phyloP scores from a whole-genome alignment of 2,888 invertebrate species.

The Idaea straminata region DNA sequence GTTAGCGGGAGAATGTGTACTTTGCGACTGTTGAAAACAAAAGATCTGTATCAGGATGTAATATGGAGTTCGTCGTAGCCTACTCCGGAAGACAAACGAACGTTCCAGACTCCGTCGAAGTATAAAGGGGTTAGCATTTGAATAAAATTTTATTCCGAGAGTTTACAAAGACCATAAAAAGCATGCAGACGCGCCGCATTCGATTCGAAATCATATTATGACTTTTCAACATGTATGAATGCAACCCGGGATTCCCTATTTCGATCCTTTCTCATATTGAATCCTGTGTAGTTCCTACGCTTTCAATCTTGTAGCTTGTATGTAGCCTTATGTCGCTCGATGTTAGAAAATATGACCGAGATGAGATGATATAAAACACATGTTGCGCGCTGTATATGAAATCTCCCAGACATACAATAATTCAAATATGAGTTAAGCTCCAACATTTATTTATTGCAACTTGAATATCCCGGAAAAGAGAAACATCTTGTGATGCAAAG shows the following conservation, averaged over 20 bases:
- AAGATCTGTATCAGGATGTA: constrained; percentile 14
- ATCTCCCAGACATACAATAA: constrained; percentile 58
- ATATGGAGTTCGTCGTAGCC: constrained; percentile 12
- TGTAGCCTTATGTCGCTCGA: constrained; percentile 49
- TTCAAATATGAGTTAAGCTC: constrained; percentile 67
- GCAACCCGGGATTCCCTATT: constrained; percentile 62
- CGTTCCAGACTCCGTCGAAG: constrained; percentile 35
- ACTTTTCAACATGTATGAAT: constrained; percentile 71
- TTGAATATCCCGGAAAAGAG: constrained; percentile 32
- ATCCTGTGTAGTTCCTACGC: constrained; percentile 60
- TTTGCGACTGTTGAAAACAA: constrained; percentile 5
- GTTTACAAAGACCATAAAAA: constrained; percentile 58
- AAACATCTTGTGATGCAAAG: constrained; percentile 3
- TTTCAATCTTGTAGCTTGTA: constrained; percentile 61
- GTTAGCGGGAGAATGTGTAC: constrained; percentile 1
- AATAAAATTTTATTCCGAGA: constrained; percentile 56
- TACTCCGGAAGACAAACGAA: constrained; percentile 29
- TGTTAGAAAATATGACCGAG: constrained; percentile 57
- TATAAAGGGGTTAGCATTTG: constrained; percentile 43
- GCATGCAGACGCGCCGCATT: constrained; percentile 57
- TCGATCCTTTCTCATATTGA: constrained; percentile 68
- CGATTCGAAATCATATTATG: constrained; percentile 72
- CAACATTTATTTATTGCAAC: constrained; percentile 53
- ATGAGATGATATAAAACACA: constrained; percentile 69
- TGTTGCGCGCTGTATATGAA: constrained; percentile 61